phyloP scores from a whole-genome alignment of 2,113 vertebrate genomes.

The Chlorodrepanis virens region DNA sequence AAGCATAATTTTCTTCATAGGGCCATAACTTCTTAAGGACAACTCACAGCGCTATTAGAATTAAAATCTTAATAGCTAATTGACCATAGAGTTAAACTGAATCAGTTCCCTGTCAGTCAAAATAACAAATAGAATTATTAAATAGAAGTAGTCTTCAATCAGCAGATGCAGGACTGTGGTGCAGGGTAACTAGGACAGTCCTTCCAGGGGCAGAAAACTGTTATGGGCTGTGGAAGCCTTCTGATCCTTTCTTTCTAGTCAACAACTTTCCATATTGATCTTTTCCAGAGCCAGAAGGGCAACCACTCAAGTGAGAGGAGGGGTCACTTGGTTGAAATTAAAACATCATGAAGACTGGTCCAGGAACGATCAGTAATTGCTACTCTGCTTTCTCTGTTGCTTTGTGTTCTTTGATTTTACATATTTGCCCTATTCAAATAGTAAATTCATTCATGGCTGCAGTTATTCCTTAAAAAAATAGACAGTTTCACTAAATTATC shows the following conservation, averaged over 20 bases:
- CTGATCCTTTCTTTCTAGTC: not conserved
- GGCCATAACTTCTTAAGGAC: not conserved
- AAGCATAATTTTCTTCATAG: not conserved
- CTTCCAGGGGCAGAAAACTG: not conserved
- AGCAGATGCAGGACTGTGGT: not conserved
- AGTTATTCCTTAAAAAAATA: not conserved
- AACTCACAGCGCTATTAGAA: not conserved
- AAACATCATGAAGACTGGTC: not conserved
- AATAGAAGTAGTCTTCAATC: not conserved
- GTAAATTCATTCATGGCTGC: not conserved
- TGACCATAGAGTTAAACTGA: conserved; percentile 13
- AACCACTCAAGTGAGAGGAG: not conserved
- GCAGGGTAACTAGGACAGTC: not conserved
- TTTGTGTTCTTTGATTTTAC: not conserved
- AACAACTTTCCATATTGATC: not conserved
- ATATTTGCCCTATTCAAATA: not conserved
- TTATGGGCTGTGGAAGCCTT: not conserved
- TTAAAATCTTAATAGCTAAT: conserved; percentile 47
- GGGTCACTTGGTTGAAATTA: not conserved
- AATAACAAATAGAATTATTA: not conserved
- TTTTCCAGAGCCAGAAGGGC: not conserved
- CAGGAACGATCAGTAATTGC: not conserved
- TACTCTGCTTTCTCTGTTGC: not conserved
- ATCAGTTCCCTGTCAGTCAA: not conserved
- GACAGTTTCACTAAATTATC: not conserved